Evolutionary conservation across 2,888 invertebrate species (phyloP).

Genomic region (Xanthostigma xanthostigma): DNA sequence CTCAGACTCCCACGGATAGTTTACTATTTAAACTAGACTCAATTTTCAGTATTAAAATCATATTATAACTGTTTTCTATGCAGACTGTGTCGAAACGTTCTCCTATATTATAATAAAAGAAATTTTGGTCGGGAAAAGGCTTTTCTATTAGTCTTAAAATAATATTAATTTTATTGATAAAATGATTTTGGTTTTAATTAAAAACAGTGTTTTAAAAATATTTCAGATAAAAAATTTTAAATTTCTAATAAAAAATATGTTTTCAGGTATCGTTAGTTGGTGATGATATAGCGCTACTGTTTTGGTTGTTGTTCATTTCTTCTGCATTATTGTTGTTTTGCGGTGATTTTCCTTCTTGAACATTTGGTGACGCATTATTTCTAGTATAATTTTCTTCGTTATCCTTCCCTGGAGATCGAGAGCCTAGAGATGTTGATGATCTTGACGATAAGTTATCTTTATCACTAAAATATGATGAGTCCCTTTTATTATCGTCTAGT

Average conservation of each 20-base stretch:
- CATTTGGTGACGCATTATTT: constrained; percentile 2
- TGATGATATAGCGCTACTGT: constrained; percentile 11
- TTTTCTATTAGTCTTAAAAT: too few species aligned
- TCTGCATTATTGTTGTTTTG: constrained; percentile 13
- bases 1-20: too few species aligned
- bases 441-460: constrained; percentile 41
- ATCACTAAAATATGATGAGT: constrained; percentile 39
- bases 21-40: too few species aligned
- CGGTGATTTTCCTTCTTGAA: constrained; percentile 2
- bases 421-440: constrained; percentile 31
- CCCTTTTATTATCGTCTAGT: constrained; percentile 28
- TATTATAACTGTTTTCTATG: too few species aligned
- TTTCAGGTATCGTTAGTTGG: constrained; percentile 15
- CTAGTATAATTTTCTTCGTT: constrained; percentile 17
- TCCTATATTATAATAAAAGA: too few species aligned
- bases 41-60: too few species aligned
- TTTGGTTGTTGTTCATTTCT: constrained; percentile 10
- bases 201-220: too few species aligned
- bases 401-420: constrained; percentile 23
- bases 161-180: too few species aligned
- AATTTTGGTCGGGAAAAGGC: too few species aligned
- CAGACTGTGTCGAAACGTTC: too few species aligned
- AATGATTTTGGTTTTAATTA: too few species aligned
- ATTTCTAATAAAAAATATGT: not conserved
- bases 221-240: too few species aligned